Percentiles rank a stretch among this genome's conserved stretches.
Evolutionary conservation across 2,888 invertebrate species (phyloP).

Genomic region (Drosophila flavopinicola): DNA sequence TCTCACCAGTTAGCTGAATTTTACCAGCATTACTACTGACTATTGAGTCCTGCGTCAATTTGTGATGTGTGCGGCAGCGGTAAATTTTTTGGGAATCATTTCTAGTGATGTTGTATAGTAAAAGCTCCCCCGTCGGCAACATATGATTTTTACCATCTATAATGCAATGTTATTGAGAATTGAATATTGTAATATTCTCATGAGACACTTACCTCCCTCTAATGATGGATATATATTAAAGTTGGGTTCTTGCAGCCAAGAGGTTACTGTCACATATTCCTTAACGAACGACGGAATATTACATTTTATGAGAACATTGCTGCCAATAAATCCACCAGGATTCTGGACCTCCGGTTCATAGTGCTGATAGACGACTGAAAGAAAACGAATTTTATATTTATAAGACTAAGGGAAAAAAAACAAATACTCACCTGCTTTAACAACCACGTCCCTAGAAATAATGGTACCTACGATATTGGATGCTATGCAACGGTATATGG

Average conservation of each 20-base stretch:
- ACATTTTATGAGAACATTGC: conserved; percentile 86
- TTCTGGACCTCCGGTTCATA: conserved; percentile 87
- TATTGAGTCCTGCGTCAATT: conserved; percentile 86
- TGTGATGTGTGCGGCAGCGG: conserved; percentile 87
- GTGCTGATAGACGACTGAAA: conserved; percentile 86
- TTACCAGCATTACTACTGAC: conserved; percentile 86
- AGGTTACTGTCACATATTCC: conserved; percentile 86
- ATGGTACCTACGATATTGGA: conserved; percentile 85
- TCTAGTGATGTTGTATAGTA: conserved; percentile 87
- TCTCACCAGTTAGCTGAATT: conserved; percentile 86
- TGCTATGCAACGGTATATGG: conserved; percentile 86
- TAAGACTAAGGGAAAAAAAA: not conserved
- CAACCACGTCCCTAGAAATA: conserved; percentile 85
- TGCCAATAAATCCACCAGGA: conserved; percentile 86
- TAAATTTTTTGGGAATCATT: conserved; percentile 86
- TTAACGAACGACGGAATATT: conserved; percentile 86
- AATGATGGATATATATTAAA: conserved; percentile 86
- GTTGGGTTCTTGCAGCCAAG: conserved; percentile 86
- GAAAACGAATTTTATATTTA: not conserved
- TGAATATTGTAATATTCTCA: not conserved
- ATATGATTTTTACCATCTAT: conserved; percentile 87
- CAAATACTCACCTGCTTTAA: conserved; percentile 82
- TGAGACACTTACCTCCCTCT: conserved; percentile 85
- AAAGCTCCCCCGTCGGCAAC: conserved; percentile 86
- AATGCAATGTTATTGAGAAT: not conserved